Evolutionary conservation across 1,140 invertebrate genomes (phyloP).

Genomic region (Capitella teleta): DNA sequence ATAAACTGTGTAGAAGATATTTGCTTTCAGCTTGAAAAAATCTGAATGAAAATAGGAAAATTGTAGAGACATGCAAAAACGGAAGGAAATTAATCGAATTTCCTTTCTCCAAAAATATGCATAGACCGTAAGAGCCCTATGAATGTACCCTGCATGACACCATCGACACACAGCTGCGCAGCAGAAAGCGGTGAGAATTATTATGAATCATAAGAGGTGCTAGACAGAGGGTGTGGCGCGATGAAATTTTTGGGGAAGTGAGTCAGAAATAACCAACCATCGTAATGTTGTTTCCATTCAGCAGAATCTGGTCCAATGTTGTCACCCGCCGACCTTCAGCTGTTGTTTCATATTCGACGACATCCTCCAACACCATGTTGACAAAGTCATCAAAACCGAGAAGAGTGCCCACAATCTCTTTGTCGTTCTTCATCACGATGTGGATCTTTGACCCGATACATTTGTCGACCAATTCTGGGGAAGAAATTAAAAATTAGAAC

Average conservation of each 20-base stretch:
- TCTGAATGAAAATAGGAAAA: too few species aligned
- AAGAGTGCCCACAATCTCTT: constrained; percentile 96
- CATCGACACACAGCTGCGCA: not conserved
- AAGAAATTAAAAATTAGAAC: too few species aligned
- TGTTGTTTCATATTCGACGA: constrained; percentile 71
- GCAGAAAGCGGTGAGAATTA: not conserved
- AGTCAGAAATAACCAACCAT: constrained; percentile 57
- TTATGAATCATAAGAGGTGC: not conserved
- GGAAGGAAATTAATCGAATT: too few species aligned
- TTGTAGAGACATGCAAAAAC: too few species aligned
- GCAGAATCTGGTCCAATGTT: constrained; percentile 91
- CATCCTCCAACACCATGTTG: constrained; percentile 55
- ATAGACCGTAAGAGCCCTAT: not conserved
- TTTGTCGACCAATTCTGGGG: constrained; percentile 97
- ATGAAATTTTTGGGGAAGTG: not conserved
- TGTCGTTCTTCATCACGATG: constrained; percentile 99
- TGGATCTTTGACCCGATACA: constrained; percentile 98
- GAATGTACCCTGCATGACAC: not conserved
- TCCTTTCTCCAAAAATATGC: not conserved
- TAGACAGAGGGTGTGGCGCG: not conserved
- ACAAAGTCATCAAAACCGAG: constrained; percentile 99
- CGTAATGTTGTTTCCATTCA: constrained; percentile 99
- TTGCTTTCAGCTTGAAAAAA: not conserved
- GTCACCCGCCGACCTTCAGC: constrained; percentile 91
- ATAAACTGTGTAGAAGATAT: not conserved